These are phyloP conservation scores for Thereva nobilitata DNA, from an alignment of 2,888 invertebrate species.

Conservation along the genomic window DNA sequence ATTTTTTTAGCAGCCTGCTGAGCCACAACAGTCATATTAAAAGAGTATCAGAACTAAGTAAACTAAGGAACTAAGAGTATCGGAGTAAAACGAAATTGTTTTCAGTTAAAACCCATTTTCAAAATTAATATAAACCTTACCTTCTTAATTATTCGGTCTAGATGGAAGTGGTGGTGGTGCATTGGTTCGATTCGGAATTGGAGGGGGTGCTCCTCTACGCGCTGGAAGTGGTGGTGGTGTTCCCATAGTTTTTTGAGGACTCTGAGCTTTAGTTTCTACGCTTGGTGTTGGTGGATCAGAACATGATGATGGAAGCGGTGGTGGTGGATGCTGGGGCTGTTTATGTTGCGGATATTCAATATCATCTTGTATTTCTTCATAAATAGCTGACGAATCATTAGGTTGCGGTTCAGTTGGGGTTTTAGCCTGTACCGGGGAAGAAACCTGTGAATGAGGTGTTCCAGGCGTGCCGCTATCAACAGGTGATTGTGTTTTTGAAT, in stretches of 20 bases:
- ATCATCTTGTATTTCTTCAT: slow-evolving; percentile 64
- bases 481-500: slow-evolving; percentile 52
- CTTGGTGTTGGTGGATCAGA: slow-evolving; percentile 49
- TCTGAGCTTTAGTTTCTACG: slow-evolving; percentile 19
- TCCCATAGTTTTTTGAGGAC: slow-evolving; percentile 58
- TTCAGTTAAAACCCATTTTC: too few relatives aligned
- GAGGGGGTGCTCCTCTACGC: slow-evolving; percentile 59
- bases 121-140: too few relatives aligned
- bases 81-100: too few relatives aligned
- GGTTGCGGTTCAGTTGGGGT: slow-evolving; percentile 23
- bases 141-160: slow-evolving; percentile 47
- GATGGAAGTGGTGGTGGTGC: slow-evolving; percentile 56
- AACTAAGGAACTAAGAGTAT: too few relatives aligned
- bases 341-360: slow-evolving; percentile 59
- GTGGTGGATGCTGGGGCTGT: slow-evolving; percentile 66
- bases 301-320: slow-evolving; percentile 53
- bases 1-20: too few relatives aligned
- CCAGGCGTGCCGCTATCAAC: slow-evolving; percentile 42
- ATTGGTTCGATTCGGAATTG: slow-evolving; percentile 56
- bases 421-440: slow-evolving; percentile 15
- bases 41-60: too few relatives aligned
- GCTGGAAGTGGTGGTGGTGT: slow-evolving; percentile 65
- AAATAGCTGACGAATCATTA: slow-evolving; percentile 58
- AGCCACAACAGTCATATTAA: too few relatives aligned
- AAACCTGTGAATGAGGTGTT: neutral